phyloP scores from a whole-genome alignment of 1,140 invertebrate genomes.

The Megalopta genalis region DNA sequence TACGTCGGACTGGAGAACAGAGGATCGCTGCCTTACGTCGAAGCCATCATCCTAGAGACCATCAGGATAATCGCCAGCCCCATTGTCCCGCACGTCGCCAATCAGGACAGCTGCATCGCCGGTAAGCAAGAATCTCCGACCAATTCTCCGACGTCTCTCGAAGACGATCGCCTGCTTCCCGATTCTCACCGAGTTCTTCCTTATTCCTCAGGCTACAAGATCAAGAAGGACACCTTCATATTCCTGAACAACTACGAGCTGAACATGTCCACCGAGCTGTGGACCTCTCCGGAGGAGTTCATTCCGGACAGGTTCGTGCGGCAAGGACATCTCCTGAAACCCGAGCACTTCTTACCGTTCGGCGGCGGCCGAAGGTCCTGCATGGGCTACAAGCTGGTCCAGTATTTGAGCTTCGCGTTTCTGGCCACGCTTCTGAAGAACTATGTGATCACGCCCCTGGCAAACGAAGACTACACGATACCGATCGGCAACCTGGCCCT shows the following conservation, averaged over 20 bases:
- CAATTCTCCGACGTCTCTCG: not conserved
- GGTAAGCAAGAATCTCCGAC: constrained; percentile 71
- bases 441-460: constrained; percentile 84
- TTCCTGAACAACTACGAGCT: constrained; percentile 94
- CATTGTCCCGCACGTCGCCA: constrained; percentile 94
- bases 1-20: constrained; percentile 85
- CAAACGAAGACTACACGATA: constrained; percentile 78
- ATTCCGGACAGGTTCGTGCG: constrained; percentile 86
- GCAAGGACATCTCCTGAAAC: constrained; percentile 80
- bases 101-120: constrained; percentile 86
- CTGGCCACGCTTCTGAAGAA: constrained; percentile 87
- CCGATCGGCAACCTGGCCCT: constrained; percentile 86
- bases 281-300: constrained; percentile 80
- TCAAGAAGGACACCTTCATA: constrained; percentile 90
- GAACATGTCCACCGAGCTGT: constrained; percentile 87
- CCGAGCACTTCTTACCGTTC: constrained; percentile 91
- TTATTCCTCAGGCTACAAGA: constrained; percentile 81
- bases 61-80: constrained; percentile 90
- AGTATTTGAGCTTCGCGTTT: constrained; percentile 87
- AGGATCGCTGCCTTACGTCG: constrained; percentile 88
- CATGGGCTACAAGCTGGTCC: constrained; percentile 92
- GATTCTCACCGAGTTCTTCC: not conserved
- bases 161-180: too few species aligned
- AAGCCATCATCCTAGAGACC: constrained; percentile 90
- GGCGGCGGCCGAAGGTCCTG: constrained; percentile 92